phyloP scores from a whole-genome alignment of 2,888 invertebrate species.

The Ophonus ardosiacus region DNA sequence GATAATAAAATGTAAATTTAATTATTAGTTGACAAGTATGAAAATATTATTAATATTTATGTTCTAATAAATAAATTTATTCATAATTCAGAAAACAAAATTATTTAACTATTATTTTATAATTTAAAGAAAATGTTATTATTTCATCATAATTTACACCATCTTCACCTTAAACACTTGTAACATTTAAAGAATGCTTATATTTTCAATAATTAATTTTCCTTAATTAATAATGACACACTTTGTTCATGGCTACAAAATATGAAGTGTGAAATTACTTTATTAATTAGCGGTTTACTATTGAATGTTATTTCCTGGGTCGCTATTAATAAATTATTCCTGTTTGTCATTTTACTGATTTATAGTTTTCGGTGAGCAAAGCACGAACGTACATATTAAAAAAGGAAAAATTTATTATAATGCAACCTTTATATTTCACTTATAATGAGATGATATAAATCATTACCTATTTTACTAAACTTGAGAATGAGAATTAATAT shows the following conservation, averaged over 20 bases:
- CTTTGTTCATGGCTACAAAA: constrained; percentile 21
- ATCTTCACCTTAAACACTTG: background rate
- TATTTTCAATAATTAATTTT: background rate
- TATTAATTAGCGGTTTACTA: background rate
- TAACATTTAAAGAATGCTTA: background rate
- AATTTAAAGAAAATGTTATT: background rate
- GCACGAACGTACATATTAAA: background rate
- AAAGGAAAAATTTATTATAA: background rate
- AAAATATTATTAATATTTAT: too few relatives aligned
- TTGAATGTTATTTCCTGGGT: constrained; percentile 34
- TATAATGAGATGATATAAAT: constrained; percentile 5
- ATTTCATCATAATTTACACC: background rate
- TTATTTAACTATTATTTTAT: too few relatives aligned
- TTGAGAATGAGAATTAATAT: background rate
- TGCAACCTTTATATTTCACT: background rate
- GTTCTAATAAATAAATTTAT: too few relatives aligned
- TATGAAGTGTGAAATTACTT: constrained; percentile 18
- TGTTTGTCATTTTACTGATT: constrained; percentile 32
- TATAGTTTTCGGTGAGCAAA: constrained; percentile 15
- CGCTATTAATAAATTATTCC: background rate
- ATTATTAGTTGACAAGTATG: background rate
- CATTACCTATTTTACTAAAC: background rate
- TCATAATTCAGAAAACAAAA: too few relatives aligned
- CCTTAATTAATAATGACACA: constrained; percentile 19
- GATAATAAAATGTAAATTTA: constrained; percentile 1